Evolutionary conservation across 2,888 invertebrate species (phyloP).

Genomic region (Acronicta psi): DNA sequence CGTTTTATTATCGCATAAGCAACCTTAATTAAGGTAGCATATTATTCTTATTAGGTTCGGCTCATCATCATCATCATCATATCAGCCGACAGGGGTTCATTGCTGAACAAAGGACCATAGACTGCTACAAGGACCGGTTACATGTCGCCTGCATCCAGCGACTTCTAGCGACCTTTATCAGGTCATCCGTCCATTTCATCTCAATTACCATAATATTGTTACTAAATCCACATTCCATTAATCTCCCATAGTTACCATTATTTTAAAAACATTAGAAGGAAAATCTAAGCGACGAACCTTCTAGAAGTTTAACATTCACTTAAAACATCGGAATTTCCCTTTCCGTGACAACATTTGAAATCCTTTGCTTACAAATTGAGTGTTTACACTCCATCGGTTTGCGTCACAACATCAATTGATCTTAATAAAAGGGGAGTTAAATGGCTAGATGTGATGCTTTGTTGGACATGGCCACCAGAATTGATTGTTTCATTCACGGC

Average conservation of each 20-base stretch:
- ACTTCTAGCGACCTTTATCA: no score
- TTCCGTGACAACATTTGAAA: constrained; percentile 38
- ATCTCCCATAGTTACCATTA: background rate
- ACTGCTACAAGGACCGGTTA: no score
- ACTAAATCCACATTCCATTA: background rate
- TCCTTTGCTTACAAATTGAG: constrained; percentile 49
- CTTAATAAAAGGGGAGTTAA: constrained; percentile 76
- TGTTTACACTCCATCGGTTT: constrained; percentile 60
- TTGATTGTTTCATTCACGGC: constrained; percentile 50
- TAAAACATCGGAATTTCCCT: constrained; percentile 8
- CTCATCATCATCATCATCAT: background rate
- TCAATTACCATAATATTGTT: background rate
- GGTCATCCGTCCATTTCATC: no score
- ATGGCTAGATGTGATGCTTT: constrained; percentile 58
- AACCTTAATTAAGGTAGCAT: constrained; percentile 7
- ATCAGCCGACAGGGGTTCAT: no score
- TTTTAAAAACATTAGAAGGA: constrained; percentile 1
- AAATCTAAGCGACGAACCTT: constrained; percentile 17
- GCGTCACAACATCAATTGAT: constrained; percentile 76
- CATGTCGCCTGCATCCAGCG: no score
- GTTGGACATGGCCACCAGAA: constrained; percentile 39
- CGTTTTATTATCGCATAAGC: constrained; percentile 3
- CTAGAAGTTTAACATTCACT: background rate
- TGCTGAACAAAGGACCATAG: no score
- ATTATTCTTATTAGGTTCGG: background rate